phyloP scores from a whole-genome alignment of 2,113 vertebrate genomes.

The Hippotragus niger region DNA sequence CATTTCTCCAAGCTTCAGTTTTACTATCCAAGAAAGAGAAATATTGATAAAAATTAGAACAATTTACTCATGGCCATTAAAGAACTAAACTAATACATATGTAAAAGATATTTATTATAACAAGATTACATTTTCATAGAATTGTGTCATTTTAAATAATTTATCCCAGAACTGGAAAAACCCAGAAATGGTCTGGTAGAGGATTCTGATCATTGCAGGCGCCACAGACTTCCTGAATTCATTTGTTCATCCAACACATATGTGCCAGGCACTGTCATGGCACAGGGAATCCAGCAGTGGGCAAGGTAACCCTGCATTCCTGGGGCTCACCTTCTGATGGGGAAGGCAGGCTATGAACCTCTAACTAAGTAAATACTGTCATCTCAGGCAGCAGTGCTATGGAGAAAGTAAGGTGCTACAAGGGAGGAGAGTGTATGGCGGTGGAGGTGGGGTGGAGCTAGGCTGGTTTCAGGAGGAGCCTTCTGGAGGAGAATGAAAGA shows the following conservation, averaged over 20 bases:
- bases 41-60: neutral
- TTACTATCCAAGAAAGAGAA: neutral
- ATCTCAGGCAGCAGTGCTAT: neutral
- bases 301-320: neutral
- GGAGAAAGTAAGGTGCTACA: neutral
- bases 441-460: rapidly evolving
- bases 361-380: neutral
- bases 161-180: neutral
- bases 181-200: neutral
- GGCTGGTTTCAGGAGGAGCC: neutral
- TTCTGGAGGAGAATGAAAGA: neutral
- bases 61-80: neutral
- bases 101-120: neutral
- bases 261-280: neutral
- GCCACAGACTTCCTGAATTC: neutral
- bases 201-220: neutral
- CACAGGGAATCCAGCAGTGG: neutral
- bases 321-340: neutral
- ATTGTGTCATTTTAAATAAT: neutral
- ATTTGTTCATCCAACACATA: neutral
- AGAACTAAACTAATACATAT: neutral
- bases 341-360: neutral
- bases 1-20: neutral
- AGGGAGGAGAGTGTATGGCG: rapidly evolving
- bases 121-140: neutral